These are phyloP conservation scores for Atractosteus spatula DNA, from an alignment of 2,113 vertebrate genomes.

Conservation along the genomic window DNA sequence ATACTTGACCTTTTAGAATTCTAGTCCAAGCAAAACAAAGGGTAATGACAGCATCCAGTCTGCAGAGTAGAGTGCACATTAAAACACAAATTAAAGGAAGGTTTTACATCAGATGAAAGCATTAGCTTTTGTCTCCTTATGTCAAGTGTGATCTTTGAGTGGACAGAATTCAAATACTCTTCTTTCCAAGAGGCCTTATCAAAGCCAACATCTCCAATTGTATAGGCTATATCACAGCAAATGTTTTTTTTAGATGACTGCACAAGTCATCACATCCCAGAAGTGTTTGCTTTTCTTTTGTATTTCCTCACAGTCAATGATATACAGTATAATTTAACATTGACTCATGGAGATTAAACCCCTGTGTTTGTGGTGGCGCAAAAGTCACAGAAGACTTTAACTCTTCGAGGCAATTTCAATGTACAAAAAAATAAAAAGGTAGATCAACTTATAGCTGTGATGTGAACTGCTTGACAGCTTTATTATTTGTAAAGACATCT, in stretches of 20 bases:
- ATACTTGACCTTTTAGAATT: conserved; percentile 16
- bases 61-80: conserved; percentile 2
- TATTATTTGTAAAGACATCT: no score
- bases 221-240: conserved; percentile 2
- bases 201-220: conserved; percentile 13
- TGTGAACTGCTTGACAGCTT: no score
- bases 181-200: conserved; percentile 12
- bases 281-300: neutral
- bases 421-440: no score
- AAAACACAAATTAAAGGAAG: conserved; percentile 1
- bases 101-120: conserved; percentile 4
- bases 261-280: neutral
- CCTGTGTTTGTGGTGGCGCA: neutral
- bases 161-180: neutral
- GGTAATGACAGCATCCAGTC: neutral
- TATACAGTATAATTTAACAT: conserved; percentile 15
- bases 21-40: neutral
- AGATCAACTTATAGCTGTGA: no score
- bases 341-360: neutral
- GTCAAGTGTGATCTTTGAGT: neutral
- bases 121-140: neutral
- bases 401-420: no score
- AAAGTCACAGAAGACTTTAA: no score
- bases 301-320: neutral
- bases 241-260: neutral